Base-by-base conservation (phyloP, 2,888 invertebrate species). In the Trachelus stipa region DNA sequence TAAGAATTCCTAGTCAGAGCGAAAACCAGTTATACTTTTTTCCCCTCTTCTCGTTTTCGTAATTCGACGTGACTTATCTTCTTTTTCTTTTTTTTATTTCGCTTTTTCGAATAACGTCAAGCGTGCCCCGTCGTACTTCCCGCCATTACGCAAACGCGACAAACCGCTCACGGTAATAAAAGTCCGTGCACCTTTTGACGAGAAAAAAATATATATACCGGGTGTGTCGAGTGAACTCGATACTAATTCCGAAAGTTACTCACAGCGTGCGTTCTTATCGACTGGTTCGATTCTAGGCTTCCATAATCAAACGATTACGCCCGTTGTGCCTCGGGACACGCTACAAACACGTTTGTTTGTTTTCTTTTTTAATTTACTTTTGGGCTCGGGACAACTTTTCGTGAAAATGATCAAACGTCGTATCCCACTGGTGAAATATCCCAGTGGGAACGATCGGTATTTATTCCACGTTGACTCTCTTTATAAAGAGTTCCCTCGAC, bases 41-140 rank as follows among this genome's bases (percentile, higher is more conserved):
- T 80, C 73, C 71, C 73, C n/a, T 74, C 76, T 73, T 73, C 15
- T 68, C n/a, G 15, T 77, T 78, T 80, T 77, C 76, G 71, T 71
- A 34, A 71, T 34, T 71, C 30, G 71, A 3, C 33, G 11, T 30
- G 31, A 11, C 71, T 30, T 71, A 71, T 71, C 33, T 71, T 76
- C 34, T 73, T 40, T 34, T 71, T 35, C 40, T 69, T 68, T 68
- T 68, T 40, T 30, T 73, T 56, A 68, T 74, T 73, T 77, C 37
- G 74, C 31, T 34, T 81, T 77, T 78, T 74, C 78, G 75, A 68
- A 77, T 69, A 68, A 30, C 15, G 37, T 37, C 34, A 30, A 37
- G 75, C 68, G 23, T 34, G 76, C 35, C 75, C 77, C 80, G 79
- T 75, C 80, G 77, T 77, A 76, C 77, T 73, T 15, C 56, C 23